These are phyloP conservation scores for Agrochola macilenta DNA, from an alignment of 2,888 invertebrate genomes.

Conservation along the genomic window DNA sequence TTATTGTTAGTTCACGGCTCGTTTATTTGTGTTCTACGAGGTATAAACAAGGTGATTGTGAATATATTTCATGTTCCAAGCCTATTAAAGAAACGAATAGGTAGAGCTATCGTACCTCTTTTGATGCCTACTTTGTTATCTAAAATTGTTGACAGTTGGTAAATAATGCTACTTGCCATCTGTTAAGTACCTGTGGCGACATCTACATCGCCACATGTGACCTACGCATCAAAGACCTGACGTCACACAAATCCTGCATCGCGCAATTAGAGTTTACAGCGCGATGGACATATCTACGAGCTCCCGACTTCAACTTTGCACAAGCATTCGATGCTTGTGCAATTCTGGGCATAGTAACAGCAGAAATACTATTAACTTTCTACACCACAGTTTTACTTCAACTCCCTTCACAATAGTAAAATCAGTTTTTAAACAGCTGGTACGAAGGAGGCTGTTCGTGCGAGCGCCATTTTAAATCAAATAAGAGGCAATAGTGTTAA, in stretches of 20 bases:
- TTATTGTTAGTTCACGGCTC: conserved; percentile 35
- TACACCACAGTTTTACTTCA: background rate
- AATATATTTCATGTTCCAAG: background rate
- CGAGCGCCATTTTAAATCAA: conserved; percentile 56
- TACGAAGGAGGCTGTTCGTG: conserved; percentile 2
- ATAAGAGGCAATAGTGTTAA: conserved; percentile 61
- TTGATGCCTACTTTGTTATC: too few species aligned
- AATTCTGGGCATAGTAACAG: background rate
- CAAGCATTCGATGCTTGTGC: background rate
- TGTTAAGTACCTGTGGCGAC: background rate
- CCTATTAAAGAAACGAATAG: background rate
- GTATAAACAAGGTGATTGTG: conserved; percentile 19
- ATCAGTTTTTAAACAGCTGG: background rate
- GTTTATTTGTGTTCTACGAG: conserved; percentile 22
- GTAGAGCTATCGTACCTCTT: background rate
- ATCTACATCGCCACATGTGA: too few species aligned
- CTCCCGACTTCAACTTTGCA: too few species aligned
- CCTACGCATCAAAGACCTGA: too few species aligned
- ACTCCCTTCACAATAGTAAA: background rate
- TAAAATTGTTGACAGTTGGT: background rate
- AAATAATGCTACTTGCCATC: background rate
- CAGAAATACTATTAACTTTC: background rate
- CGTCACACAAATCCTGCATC: too few species aligned
- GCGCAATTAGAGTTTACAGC: too few species aligned
- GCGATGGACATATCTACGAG: too few species aligned